These are phyloP conservation scores for Himalopsyche kuldschensis DNA, from an alignment of 2,888 invertebrate species.

Conservation along the genomic window DNA sequence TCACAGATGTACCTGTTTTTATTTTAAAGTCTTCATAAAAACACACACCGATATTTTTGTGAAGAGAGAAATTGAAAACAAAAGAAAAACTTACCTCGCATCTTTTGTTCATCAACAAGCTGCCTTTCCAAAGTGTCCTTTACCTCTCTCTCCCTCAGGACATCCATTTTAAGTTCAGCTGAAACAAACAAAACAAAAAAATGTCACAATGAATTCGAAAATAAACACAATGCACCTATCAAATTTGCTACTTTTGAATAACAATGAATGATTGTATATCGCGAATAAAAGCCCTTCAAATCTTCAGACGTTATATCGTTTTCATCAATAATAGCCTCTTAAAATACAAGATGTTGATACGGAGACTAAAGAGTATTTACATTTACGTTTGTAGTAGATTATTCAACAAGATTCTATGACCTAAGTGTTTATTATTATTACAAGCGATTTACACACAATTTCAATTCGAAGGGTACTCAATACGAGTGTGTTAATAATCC, in stretches of 20 bases:
- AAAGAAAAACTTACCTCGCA: constrained; percentile 75
- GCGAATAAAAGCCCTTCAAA: not conserved
- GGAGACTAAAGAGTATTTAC: constrained; percentile 25
- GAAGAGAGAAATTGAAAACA: not conserved
- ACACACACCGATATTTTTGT: not conserved
- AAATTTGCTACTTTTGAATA: not conserved
- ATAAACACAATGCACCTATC: not conserved
- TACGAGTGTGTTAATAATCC: not conserved
- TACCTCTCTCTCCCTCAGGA: constrained; percentile 88
- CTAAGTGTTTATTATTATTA: constrained; percentile 14
- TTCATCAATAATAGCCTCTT: constrained; percentile 12
- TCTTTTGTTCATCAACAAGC: constrained; percentile 90
- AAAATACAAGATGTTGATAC: constrained; percentile 20
- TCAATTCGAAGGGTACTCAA: constrained; percentile 12
- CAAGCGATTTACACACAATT: constrained; percentile 26
- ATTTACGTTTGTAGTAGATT: constrained; percentile 13
- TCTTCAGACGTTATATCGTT: constrained; percentile 6
- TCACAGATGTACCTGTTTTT: not conserved
- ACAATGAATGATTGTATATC: not conserved
- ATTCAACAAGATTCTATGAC: constrained; percentile 6
- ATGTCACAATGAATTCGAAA: constrained; percentile 19
- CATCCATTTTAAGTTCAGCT: constrained; percentile 97
- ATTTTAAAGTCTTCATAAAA: not conserved
- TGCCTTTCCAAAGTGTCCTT: constrained; percentile 93
- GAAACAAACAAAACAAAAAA: constrained; percentile 51